Conservation (phyloP, 2,113 vertebrate genomes). For the Martes martes region DNA sequence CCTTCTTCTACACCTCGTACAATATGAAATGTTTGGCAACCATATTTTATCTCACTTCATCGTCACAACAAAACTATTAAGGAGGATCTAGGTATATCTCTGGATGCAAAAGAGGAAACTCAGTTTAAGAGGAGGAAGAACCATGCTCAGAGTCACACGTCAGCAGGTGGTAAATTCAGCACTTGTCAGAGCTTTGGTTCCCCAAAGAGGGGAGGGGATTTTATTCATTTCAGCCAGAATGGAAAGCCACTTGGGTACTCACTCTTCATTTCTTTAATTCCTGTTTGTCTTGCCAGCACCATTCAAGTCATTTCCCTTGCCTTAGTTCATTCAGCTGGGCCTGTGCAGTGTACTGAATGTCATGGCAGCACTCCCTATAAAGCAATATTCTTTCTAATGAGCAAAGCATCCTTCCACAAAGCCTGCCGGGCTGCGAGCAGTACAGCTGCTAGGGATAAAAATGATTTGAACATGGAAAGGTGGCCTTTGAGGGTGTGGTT, state of each 20-base stretch:
- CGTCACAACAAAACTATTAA: not conserved
- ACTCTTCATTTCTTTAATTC: not conserved
- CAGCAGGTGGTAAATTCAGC: not conserved
- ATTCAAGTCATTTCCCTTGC: too few relatives aligned
- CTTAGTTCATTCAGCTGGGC: not conserved
- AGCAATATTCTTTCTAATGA: not conserved
- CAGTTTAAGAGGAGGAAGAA: not conserved
- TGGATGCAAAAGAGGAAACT: not conserved
- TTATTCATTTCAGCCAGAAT: not conserved
- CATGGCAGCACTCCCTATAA: not conserved
- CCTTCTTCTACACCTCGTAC: not conserved
- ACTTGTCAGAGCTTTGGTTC: not conserved
- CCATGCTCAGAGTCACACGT: not conserved
- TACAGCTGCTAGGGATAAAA: not conserved
- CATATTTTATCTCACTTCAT: not conserved
- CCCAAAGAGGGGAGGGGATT: not conserved
- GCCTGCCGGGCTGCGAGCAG: too few relatives aligned
- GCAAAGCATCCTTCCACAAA: not conserved
- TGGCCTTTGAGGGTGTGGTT: not conserved
- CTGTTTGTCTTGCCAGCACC: not conserved
- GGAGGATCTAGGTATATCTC: not conserved
- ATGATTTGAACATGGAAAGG: not conserved
- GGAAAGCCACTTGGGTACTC: not conserved
- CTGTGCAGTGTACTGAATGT: fast-evolving
- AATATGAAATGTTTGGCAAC: not conserved